These are phyloP conservation scores for Limenitis camilla DNA, from an alignment of 2,888 invertebrate genomes.

Conservation along the genomic window DNA sequence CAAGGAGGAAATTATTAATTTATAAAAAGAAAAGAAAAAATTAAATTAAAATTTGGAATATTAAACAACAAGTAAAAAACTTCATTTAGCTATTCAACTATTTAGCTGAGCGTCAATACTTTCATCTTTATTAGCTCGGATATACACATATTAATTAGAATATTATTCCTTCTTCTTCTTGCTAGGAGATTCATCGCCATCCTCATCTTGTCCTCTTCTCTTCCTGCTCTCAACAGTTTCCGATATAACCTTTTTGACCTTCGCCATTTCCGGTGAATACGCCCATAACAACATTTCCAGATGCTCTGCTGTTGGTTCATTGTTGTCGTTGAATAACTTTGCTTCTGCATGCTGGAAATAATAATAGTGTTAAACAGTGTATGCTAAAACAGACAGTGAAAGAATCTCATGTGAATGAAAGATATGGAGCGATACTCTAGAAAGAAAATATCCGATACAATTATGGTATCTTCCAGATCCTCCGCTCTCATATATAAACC, in stretches of 20 bases:
- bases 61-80: too few relatives aligned
- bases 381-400: neutral
- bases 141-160: neutral
- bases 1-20: too few relatives aligned
- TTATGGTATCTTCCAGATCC: too few relatives aligned
- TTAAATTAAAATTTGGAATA: too few relatives aligned
- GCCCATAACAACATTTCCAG: constrained; percentile 82
- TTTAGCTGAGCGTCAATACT: too few relatives aligned
- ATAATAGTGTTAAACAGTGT: constrained; percentile 15
- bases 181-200: constrained; percentile 41
- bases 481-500: too few relatives aligned
- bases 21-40: too few relatives aligned
- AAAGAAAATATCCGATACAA: too few relatives aligned
- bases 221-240: constrained; percentile 37
- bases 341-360: constrained; percentile 74
- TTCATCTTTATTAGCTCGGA: too few relatives aligned
- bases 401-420: neutral
- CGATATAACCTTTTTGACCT: constrained; percentile 73
- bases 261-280: constrained; percentile 81
- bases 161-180: constrained; percentile 49
- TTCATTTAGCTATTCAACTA: too few relatives aligned
- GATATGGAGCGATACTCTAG: too few relatives aligned
- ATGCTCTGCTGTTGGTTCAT: constrained; percentile 80
- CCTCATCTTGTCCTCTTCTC: constrained; percentile 42
- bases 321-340: constrained; percentile 77